These are phyloP conservation scores for Lucilia sericata DNA, from an alignment of 1,140 invertebrate species.

Conservation along the genomic window DNA sequence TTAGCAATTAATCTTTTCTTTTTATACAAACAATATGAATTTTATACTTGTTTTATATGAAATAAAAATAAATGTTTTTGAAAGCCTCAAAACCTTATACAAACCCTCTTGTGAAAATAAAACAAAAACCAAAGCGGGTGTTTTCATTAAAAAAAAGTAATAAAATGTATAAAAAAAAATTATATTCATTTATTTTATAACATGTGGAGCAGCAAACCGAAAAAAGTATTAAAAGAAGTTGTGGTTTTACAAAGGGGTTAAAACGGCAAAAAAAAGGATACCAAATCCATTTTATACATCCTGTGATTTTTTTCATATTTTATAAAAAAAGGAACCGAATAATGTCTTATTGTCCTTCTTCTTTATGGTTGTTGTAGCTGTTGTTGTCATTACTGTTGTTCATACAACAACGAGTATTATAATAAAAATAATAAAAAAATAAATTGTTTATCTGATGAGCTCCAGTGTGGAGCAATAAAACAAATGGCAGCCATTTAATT, in stretches of 20 bases:
- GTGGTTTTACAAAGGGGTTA: neutral
- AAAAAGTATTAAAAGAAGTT: neutral
- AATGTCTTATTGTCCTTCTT: constrained; percentile 17
- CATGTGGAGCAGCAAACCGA: neutral
- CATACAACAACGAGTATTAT: neutral
- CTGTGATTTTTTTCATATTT: neutral
- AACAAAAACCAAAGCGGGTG: neutral
- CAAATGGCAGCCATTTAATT: constrained; percentile 41
- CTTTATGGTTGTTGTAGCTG: neutral
- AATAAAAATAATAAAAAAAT: constrained; percentile 25
- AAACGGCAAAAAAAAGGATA: neutral
- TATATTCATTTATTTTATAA: constrained; percentile 6
- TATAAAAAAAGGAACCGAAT: neutral
- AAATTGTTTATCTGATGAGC: constrained; percentile 27
- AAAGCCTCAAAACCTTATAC: neutral
- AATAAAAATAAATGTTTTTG: neutral
- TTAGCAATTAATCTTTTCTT: neutral
- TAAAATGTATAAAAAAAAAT: neutral
- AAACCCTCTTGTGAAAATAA: neutral
- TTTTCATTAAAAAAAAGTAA: neutral
- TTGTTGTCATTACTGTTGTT: no score
- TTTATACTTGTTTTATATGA: neutral
- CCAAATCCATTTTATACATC: neutral
- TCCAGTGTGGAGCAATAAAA: constrained; percentile 24
- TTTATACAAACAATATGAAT: neutral